Evolutionary conservation across 2,888 invertebrate species (phyloP).

Genomic region (Phortica magna): DNA sequence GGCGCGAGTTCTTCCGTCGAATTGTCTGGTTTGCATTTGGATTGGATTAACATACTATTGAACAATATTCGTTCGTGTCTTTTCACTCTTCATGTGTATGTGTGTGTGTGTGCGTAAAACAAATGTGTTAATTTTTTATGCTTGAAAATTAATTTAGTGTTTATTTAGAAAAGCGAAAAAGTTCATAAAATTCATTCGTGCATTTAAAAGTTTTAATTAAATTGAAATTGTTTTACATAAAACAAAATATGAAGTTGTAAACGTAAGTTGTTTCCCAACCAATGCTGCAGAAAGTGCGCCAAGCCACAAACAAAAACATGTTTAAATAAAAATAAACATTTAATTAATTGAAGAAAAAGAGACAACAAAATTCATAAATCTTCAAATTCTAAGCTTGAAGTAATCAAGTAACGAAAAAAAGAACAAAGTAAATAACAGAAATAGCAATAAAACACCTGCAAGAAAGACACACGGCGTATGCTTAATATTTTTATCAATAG

Average conservation of each 20-base stretch:
- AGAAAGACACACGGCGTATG: constrained; percentile 24
- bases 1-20: not conserved
- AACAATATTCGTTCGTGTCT: not conserved
- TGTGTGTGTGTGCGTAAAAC: constrained; percentile 16
- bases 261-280: not conserved
- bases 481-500: constrained; percentile 28
- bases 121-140: constrained; percentile 16
- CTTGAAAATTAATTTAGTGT: constrained; percentile 30
- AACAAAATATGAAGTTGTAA: not conserved
- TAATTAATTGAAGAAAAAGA: constrained; percentile 38
- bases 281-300: too few relatives aligned
- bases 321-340: constrained; percentile 35
- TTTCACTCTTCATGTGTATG: not conserved
- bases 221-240: not conserved
- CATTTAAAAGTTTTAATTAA: not conserved
- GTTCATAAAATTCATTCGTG: not conserved
- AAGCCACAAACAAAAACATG: too few relatives aligned
- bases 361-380: constrained; percentile 44
- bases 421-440: constrained; percentile 45
- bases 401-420: constrained; percentile 39
- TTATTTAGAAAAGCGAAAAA: not conserved
- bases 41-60: not conserved
- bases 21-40: not conserved
- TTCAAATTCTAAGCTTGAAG: constrained; percentile 43
- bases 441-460: constrained; percentile 46